phyloP scores from a whole-genome alignment of 2,113 vertebrate genomes.

The Eulacestoma nigropectus region DNA sequence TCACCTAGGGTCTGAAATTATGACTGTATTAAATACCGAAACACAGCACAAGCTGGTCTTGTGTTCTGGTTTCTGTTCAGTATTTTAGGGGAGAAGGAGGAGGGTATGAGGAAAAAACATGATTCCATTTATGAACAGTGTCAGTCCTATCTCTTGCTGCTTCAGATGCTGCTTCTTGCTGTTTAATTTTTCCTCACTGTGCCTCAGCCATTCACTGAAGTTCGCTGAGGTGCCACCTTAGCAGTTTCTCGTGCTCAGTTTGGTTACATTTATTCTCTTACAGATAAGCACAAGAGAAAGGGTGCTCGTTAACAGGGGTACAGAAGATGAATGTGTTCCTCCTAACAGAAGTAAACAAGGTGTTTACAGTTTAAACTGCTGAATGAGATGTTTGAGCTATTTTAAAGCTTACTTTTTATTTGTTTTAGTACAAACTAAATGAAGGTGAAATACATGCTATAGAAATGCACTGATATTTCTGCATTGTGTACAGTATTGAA shows the following conservation, averaged over 20 bases:
- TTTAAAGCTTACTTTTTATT: constrained; percentile 83
- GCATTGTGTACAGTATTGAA: constrained; percentile 92
- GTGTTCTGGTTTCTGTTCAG: constrained; percentile 70
- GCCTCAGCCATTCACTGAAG: neutral
- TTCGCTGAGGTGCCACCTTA: neutral
- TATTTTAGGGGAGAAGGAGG: constrained; percentile 63
- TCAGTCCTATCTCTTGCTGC: constrained; percentile 31
- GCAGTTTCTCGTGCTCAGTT: constrained; percentile 32
- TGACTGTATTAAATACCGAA: constrained; percentile 62
- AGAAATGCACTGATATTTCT: constrained; percentile 91
- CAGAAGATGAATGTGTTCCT: constrained; percentile 57
- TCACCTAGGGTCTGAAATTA: constrained; percentile 20
- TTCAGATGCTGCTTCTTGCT: constrained; percentile 46
- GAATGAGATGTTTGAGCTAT: constrained; percentile 79
- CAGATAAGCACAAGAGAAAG: constrained; percentile 64
- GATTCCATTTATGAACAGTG: constrained; percentile 54
- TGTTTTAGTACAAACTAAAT: constrained; percentile 84
- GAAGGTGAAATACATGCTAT: constrained; percentile 88
- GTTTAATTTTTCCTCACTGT: neutral
- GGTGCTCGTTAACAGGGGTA: constrained; percentile 73
- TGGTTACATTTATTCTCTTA: constrained; percentile 35
- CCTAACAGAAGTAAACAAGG: constrained; percentile 65
- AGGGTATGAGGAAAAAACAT: neutral
- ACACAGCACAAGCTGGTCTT: constrained; percentile 75
- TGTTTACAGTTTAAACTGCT: constrained; percentile 89